Conservation (phyloP, 2,113 vertebrate genomes). For the Channa argus region DNA sequence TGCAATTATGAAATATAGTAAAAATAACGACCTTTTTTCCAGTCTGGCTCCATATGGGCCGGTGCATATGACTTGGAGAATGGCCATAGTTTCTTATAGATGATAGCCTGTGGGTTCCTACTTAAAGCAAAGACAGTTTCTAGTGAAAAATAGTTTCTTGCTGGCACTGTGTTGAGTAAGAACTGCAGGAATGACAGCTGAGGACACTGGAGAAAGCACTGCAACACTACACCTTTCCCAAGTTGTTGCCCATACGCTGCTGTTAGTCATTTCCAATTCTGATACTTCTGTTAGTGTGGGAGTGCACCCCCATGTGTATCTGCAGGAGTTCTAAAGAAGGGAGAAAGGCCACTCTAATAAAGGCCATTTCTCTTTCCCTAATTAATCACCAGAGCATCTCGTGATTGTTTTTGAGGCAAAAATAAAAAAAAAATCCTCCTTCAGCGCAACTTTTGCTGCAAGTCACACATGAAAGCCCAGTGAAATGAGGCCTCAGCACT, state of each 20-base stretch:
- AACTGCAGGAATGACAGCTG: conserved; percentile 44
- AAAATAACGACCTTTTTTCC: conserved; percentile 68
- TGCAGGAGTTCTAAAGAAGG: conserved; percentile 25
- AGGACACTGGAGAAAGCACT: conserved; percentile 24
- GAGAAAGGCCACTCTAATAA: conserved; percentile 31
- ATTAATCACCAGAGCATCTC: conserved; percentile 66
- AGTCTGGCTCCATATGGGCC: conserved; percentile 66
- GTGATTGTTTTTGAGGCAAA: conserved; percentile 38
- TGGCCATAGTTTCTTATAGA: conserved; percentile 54
- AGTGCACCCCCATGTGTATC: conserved; percentile 18
- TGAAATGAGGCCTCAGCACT: conserved; percentile 45
- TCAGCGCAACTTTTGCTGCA: conserved; percentile 44
- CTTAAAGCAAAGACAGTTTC: conserved; percentile 23
- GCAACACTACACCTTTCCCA: conserved; percentile 6
- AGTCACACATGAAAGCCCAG: conserved; percentile 54
- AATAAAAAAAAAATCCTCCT: conserved; percentile 25
- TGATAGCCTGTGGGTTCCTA: conserved; percentile 61
- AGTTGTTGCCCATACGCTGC: conserved; percentile 43
- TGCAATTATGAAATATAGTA: conserved; percentile 78
- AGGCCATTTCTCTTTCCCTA: conserved; percentile 49
- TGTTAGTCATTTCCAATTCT: conserved; percentile 45
- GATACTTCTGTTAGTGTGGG: conserved; percentile 33
- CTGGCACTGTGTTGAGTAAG: conserved; percentile 17
- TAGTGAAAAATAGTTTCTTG: conserved; percentile 37
- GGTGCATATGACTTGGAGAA: conserved; percentile 63